phyloP scores from a whole-genome alignment of 2,888 invertebrate species.

The Pharmacophagus antenor region DNA sequence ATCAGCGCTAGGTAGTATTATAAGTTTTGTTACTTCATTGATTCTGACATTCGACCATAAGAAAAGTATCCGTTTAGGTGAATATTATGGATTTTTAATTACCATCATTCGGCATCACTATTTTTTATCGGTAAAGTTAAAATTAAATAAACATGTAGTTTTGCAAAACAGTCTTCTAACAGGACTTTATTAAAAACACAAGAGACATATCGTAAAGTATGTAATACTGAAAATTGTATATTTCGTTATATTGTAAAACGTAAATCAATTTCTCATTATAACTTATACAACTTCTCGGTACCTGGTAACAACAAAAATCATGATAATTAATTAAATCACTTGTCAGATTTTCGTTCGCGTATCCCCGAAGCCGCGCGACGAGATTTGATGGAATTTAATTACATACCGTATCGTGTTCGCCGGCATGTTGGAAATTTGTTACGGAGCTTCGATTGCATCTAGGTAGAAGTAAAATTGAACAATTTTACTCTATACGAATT shows the following conservation, averaged over 20 bases:
- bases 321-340: constrained; percentile 4
- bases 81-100: no score
- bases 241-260: background rate
- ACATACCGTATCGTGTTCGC: constrained; percentile 10
- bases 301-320: constrained; percentile 4
- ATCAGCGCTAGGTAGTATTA: no score
- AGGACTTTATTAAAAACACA: no score
- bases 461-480: background rate
- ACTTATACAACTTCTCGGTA: background rate
- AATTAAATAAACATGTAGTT: no score
- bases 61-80: no score
- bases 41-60: no score
- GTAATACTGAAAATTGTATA: no score
- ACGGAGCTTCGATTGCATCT: background rate
- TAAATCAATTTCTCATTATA: constrained; percentile 8
- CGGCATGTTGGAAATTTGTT: constrained; percentile 7
- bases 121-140: no score
- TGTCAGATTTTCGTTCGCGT: constrained; percentile 11
- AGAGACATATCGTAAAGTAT: no score
- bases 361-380: constrained; percentile 1
- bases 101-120: no score
- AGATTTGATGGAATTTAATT: constrained; percentile 24
- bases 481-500: background rate
- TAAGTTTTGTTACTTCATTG: no score
- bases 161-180: no score